Percentiles rank a stretch among this genome's conserved stretches.
Evolutionary conservation across 2,113 vertebrate genomes (phyloP).

Genomic region (Seriola quinqueradiata): DNA sequence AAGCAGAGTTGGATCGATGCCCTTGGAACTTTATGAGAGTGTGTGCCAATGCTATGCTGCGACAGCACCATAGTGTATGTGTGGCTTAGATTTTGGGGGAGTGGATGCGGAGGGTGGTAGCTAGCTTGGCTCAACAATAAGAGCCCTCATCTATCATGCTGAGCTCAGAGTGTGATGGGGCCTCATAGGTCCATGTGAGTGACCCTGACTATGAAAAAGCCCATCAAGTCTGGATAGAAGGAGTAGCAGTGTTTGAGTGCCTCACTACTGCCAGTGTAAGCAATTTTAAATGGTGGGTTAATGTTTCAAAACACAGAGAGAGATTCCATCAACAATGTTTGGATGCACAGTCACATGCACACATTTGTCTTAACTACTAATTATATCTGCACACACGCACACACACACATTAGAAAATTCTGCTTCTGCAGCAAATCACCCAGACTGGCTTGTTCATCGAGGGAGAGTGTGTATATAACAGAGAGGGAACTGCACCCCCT

Average conservation of each 20-base stretch:
- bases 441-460: slow-evolving; percentile 61
- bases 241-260: slow-evolving; percentile 29
- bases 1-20: slow-evolving; percentile 79
- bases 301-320: slow-evolving; percentile 51
- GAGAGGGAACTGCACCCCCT: slow-evolving; percentile 55
- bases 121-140: slow-evolving; percentile 56
- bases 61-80: slow-evolving; percentile 64
- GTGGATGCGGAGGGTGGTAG: slow-evolving; percentile 6
- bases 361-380: slow-evolving; percentile 19
- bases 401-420: slow-evolving; percentile 45
- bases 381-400: slow-evolving; percentile 6
- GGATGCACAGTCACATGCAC: background rate
- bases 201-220: slow-evolving; percentile 63
- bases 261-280: slow-evolving; percentile 44
- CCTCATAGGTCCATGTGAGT: slow-evolving; percentile 57
- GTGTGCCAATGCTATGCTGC: slow-evolving; percentile 66
- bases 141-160: slow-evolving; percentile 76
- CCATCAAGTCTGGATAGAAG: slow-evolving; percentile 41
- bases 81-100: slow-evolving; percentile 54
- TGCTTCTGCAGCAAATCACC: slow-evolving; percentile 65
- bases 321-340: slow-evolving; percentile 35
- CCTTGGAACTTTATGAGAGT: slow-evolving; percentile 81
- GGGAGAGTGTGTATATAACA: slow-evolving; percentile 57
- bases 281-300: slow-evolving; percentile 45
- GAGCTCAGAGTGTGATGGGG: slow-evolving; percentile 57